These are phyloP conservation scores for Odontesthes bonariensis DNA, from an alignment of 2,113 vertebrate species.

Conservation along the genomic window DNA sequence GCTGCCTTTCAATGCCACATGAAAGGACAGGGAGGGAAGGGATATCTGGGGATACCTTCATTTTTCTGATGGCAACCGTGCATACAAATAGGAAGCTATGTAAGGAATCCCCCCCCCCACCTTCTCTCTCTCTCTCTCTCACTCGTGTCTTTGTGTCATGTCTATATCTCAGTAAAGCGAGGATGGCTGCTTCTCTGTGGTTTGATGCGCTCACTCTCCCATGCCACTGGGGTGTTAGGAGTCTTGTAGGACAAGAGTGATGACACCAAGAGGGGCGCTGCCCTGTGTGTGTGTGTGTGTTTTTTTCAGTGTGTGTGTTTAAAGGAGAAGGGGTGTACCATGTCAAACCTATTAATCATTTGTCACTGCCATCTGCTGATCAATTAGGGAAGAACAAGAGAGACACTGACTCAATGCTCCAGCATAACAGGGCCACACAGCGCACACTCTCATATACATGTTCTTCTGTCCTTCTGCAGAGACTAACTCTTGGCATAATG, in stretches of 20 bases:
- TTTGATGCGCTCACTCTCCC: slow-evolving; percentile 85
- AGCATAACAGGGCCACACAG: slow-evolving; percentile 46
- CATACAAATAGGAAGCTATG: slow-evolving; percentile 89
- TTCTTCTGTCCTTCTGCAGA: no score
- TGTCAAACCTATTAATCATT: slow-evolving; percentile 74
- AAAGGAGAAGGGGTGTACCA: slow-evolving; percentile 54
- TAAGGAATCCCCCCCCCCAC: slow-evolving; percentile 83
- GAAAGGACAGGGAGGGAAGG: slow-evolving; percentile 79
- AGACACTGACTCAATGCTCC: slow-evolving; percentile 64
- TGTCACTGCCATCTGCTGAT: slow-evolving; percentile 86
- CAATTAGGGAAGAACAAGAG: slow-evolving; percentile 84
- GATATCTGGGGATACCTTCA: slow-evolving; percentile 79
- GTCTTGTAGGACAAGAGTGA: slow-evolving; percentile 89
- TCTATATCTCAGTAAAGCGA: slow-evolving; percentile 74
- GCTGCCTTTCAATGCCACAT: slow-evolving; percentile 82
- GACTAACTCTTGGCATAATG: no score
- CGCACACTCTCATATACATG: slow-evolving; percentile 8
- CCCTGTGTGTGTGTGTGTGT: slow-evolving; percentile 39
- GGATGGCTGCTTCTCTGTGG: slow-evolving; percentile 67
- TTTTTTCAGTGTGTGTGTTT: slow-evolving; percentile 30
- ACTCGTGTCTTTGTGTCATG: slow-evolving; percentile 56
- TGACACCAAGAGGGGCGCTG: slow-evolving; percentile 75
- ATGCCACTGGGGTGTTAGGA: slow-evolving; percentile 84
- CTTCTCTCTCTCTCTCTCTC: slow-evolving; percentile 18
- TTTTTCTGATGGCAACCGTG: slow-evolving; percentile 81